Evolutionary conservation across 2,888 invertebrate species (phyloP), one percentile per base, ranked within the genome.

Genomic region (Drosophila nr. fundita): DNA sequence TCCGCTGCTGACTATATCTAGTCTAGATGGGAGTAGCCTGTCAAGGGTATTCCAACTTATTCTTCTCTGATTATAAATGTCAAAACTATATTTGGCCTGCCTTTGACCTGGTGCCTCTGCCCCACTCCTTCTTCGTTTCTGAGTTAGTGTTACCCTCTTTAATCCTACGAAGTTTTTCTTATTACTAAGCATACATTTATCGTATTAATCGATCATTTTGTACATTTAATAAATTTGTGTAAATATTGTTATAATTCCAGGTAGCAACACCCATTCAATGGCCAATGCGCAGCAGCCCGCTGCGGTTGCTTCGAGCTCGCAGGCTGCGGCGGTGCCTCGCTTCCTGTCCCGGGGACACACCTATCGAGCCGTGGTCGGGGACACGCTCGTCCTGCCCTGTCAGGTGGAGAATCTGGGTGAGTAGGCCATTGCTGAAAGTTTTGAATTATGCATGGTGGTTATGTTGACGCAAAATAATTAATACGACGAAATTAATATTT

Each of bases 321-420:
- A 91, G 79, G 75, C 90, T 50, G 89, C 82, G 62, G 62, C 90
- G 30, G 78, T 83, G 69, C 96, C 97, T 0, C 94, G 96, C 81
- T 97, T 97, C 91, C 92, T 96, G 57, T 96, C 96, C 1, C 94
- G 96, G 30, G 96, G 96, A 0, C 96, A 96, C 91, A 96, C 96
- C 63, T 97, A 96, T 94, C 94, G 96, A 68, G 96, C 96, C 0
- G 96, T 96, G 24, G 96, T 96, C 0, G 96, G 97, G 24, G 96
- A 97, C 90, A 96, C 96, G 0, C 93, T 97, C 40, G 94, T 96
- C n/a, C 93, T 97, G 82, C 97, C 97, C 15, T 97, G 97, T 87
- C 96, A 96, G 93, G 96, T 97, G 30, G 96, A 96, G 91, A 96
- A 97, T 92, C 93, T 96, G 83, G 97, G 97, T 96, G 93, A 95